Base-by-base conservation (phyloP, 2,797 vertebrate genomes). In the Anableps anableps region DNA sequence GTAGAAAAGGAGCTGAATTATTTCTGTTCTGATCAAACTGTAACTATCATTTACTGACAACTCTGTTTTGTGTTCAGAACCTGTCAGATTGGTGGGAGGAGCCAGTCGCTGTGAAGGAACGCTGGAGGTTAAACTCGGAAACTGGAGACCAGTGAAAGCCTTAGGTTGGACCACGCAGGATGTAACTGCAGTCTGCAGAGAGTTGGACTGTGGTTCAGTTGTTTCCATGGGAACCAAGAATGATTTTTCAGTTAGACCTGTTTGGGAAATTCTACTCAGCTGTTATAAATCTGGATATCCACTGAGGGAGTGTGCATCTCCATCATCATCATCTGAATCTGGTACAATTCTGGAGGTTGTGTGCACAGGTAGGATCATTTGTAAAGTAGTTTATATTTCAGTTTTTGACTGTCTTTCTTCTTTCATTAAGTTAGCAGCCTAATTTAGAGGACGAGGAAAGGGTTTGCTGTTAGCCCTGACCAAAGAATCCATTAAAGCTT, bases 1-100 rank as follows among this genome's bases (percentile, higher is more conserved):
- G 86, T 88, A 80, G 50, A 19, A 62, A 23, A 81, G 36, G 51
- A 86, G 68, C 55, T 76, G 76, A 62, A 43, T 66, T 7, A 68
- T 19, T 77, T 1, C n/a, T 19, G 75, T 9, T 77, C n/a, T 48
- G 17, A 5, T 62, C 43, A n/a, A 21, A 55, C 4, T n/a, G n/a
- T n/a, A n/a, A n/a, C n/a, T n/a, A n/a, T 78, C 75, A 66, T 66
- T 74, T 1, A 68, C 19, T 80, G 58, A 74, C 53, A 21, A 55
- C n/a, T 70, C 21, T 36, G 64, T 17, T 66, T 41, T 81, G n/a
- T 68, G 48, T 47, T 77, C 75, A 82, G 75, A 74, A 47, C 26
- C 48, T 43, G 7, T 66, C 58, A 77, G 71, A 26, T 31, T 81
- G 66, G 74, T 34, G 38, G 72, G 71, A 47, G 70, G 71, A 72